A percentile compares a stretch with the other conserved stretches of the same genome.
Evolutionary conservation across 2,797 vertebrate species (phyloP).

Genomic region (Varecia variegata): DNA sequence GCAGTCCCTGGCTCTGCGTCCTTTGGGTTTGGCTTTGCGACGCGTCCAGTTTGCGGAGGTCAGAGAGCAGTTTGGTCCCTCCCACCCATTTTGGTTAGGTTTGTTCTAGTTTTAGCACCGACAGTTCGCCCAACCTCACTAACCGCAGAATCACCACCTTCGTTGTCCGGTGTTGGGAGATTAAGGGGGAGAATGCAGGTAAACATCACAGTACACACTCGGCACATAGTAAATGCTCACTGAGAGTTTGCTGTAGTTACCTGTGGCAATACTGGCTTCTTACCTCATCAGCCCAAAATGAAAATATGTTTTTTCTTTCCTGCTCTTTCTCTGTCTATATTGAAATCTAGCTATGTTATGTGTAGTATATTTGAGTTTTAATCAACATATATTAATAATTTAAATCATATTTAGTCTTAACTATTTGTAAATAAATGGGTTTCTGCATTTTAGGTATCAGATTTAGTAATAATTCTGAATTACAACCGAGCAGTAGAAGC

Average conservation of each 20-base stretch:
- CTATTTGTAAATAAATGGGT: neutral
- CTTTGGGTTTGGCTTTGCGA: neutral
- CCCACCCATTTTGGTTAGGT: neutral
- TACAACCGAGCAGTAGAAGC: conserved; percentile 95
- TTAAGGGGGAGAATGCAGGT: neutral
- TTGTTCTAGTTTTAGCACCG: neutral
- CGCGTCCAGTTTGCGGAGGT: neutral
- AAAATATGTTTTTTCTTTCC: neutral
- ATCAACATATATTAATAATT: neutral
- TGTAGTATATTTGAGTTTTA: neutral
- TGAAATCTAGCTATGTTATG: neutral
- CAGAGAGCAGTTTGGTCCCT: neutral
- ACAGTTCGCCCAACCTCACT: neutral
- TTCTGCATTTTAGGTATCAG: conserved; percentile 89
- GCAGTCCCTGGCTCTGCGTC: fast-evolving
- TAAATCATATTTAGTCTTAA: neutral
- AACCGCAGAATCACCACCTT: neutral
- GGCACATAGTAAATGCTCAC: neutral
- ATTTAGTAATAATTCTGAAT: conserved; percentile 97
- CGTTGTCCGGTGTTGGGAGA: fast-evolving
- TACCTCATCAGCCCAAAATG: neutral
- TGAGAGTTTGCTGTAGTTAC: neutral
- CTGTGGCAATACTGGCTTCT: no score
- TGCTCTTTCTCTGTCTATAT: neutral
- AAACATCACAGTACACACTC: fast-evolving